These are phyloP conservation scores for Melanostoma scalare DNA, from an alignment of 2,888 invertebrate species.

Conservation along the genomic window DNA sequence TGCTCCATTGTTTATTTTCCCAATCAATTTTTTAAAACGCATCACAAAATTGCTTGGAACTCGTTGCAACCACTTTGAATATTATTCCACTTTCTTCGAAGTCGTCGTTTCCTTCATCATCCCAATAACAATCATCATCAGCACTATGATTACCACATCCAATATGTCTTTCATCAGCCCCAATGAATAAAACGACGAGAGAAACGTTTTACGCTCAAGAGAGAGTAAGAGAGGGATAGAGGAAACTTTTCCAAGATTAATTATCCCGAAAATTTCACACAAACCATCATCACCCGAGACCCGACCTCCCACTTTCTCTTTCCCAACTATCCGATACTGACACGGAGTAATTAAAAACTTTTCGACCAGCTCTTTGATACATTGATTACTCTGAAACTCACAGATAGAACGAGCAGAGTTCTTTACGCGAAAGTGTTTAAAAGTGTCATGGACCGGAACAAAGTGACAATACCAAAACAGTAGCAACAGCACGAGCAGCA, in stretches of 20 bases:
- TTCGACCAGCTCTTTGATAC: conserved; percentile 3
- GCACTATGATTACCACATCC: neutral
- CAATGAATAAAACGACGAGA: neutral
- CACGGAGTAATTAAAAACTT: conserved; percentile 29
- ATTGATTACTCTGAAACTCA: neutral
- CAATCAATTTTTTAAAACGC: neutral
- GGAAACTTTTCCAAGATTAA: conserved; percentile 5
- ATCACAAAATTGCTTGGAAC: neutral
- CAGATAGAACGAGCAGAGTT: neutral
- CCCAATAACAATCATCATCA: neutral
- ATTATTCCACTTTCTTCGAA: neutral
- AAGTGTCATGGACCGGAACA: neutral
- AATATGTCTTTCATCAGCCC: conserved; percentile 1
- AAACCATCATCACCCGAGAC: neutral
- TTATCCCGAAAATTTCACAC: conserved; percentile 21
- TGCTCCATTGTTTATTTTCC: neutral
- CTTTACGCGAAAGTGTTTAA: conserved; percentile 7
- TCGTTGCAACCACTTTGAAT: neutral
- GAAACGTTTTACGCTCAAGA: neutral
- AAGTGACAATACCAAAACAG: neutral
- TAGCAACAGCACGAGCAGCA: neutral
- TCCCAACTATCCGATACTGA: neutral
- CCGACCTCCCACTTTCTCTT: neutral
- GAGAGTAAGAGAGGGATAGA: too few relatives aligned
- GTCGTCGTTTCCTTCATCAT: neutral